Evolutionary conservation across 2,113 vertebrate genomes (phyloP).

Genomic region (Pachycephala philippinensis): DNA sequence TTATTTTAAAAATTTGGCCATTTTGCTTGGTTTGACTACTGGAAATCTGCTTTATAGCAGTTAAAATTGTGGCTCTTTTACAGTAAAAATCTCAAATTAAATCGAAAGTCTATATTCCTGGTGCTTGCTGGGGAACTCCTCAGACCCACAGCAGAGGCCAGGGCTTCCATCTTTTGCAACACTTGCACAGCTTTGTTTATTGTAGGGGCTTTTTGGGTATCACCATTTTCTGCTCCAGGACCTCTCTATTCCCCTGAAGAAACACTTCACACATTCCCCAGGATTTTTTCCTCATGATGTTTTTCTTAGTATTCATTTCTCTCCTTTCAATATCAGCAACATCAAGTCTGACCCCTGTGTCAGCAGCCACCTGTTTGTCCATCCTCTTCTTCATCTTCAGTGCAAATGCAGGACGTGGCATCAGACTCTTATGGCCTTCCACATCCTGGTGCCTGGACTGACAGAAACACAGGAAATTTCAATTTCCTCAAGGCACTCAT

Average conservation of each 20-base stretch:
- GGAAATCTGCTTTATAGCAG: background rate
- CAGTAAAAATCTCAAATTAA: background rate
- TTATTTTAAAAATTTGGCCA: background rate
- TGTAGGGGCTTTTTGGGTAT: background rate
- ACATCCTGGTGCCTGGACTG: background rate
- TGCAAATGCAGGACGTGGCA: background rate
- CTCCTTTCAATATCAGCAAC: background rate
- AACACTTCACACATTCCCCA: background rate
- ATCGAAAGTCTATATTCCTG: background rate
- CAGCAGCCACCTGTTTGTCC: background rate
- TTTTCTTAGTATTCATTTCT: background rate
- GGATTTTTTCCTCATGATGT: background rate
- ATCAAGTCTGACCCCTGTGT: background rate
- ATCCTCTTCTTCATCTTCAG: background rate
- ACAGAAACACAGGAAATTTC: background rate
- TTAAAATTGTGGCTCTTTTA: background rate
- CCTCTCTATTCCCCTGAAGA: background rate
- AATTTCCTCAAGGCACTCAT: background rate
- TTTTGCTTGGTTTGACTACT: background rate
- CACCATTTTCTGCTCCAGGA: background rate
- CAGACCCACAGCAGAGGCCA: background rate
- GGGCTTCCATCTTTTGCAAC: background rate
- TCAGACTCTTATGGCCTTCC: background rate
- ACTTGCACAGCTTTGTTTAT: background rate
- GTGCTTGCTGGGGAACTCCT: background rate